Percentiles rank a stretch among this genome's conserved stretches.
These are phyloP conservation scores for Thalassarche chlororhynchos DNA, from an alignment of 2,113 vertebrate species.

Conservation along the genomic window DNA sequence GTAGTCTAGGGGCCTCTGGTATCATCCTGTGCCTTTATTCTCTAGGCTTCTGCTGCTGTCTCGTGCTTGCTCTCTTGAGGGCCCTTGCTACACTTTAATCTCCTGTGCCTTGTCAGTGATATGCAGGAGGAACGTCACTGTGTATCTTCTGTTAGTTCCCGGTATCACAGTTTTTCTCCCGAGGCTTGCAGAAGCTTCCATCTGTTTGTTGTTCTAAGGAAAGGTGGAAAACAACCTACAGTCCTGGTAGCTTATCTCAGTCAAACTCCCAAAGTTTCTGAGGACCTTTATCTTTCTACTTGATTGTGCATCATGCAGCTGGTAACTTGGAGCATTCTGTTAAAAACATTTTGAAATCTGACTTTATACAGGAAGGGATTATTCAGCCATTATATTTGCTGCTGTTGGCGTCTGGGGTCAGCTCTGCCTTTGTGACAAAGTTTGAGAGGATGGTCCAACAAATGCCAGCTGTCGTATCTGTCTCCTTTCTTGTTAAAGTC, in stretches of 20 bases:
- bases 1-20: background rate
- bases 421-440: background rate
- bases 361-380: background rate
- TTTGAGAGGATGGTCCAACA: background rate
- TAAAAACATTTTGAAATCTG: background rate
- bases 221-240: background rate
- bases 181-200: background rate
- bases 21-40: background rate
- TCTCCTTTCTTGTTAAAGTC: background rate
- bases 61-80: background rate
- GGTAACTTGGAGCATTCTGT: background rate
- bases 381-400: background rate
- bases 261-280: background rate
- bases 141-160: background rate
- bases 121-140: background rate
- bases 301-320: background rate
- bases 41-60: background rate
- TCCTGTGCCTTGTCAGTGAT: background rate
- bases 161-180: background rate
- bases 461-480: background rate
- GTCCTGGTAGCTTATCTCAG: background rate
- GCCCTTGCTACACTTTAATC: background rate
- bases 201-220: background rate
- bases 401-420: background rate
- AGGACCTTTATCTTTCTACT: background rate